These are phyloP conservation scores for Dinocampus coccinellae DNA, from an alignment of 2,888 invertebrate species.

Conservation along the genomic window DNA sequence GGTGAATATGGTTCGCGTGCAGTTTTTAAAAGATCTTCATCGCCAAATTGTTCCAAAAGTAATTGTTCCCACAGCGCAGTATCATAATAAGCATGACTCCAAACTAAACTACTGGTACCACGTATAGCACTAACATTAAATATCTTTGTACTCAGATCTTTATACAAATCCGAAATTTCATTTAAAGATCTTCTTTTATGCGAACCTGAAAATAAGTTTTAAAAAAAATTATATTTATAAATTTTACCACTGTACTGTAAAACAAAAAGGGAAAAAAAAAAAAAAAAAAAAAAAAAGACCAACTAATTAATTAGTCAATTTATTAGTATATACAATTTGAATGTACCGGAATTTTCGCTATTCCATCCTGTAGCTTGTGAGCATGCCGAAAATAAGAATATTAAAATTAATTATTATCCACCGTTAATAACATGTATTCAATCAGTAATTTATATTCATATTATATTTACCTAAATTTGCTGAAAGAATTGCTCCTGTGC, in stretches of 20 bases:
- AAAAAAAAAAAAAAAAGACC: too few species aligned
- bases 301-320: background rate
- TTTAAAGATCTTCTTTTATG: constrained; percentile 73
- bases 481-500: constrained; percentile 86
- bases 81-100: constrained; percentile 91
- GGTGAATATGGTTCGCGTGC: constrained; percentile 72
- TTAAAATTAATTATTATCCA: background rate
- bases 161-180: constrained; percentile 75
- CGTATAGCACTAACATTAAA: constrained; percentile 77
- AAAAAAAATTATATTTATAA: too few species aligned
- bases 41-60: constrained; percentile 77
- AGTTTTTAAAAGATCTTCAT: constrained; percentile 75
- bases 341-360: constrained; percentile 38
- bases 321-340: background rate
- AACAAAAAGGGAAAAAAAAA: too few species aligned
- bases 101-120: constrained; percentile 84
- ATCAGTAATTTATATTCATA: constrained; percentile 8
- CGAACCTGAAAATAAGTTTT: too few species aligned
- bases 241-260: too few species aligned
- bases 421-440: background rate
- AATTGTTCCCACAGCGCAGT: constrained; percentile 85
- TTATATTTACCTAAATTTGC: constrained; percentile 75
- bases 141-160: constrained; percentile 74
- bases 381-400: constrained; percentile 9
- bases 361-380: constrained; percentile 52